phyloP scores from a whole-genome alignment of 2,113 vertebrate genomes.

The Oryzias woworae region DNA sequence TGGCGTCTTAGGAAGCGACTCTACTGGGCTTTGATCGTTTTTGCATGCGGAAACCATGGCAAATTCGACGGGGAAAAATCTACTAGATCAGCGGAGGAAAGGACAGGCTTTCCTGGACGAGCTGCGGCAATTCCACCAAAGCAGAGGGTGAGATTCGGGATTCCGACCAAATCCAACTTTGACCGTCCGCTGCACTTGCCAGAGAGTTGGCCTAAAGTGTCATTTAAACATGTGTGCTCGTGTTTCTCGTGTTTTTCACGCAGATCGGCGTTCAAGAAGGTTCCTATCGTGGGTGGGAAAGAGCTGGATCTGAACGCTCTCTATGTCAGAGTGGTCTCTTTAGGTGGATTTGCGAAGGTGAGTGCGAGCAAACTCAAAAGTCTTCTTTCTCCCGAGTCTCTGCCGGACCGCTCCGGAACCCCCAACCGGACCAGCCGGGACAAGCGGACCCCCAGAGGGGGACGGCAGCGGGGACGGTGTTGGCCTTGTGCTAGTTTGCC shows the following conservation, averaged over 20 bases:
- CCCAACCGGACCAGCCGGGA: conserved; percentile 48
- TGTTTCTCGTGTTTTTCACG: conserved; percentile 66
- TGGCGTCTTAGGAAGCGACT: conserved; percentile 92
- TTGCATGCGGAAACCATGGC: conserved; percentile 88
- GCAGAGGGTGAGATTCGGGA: conserved; percentile 94
- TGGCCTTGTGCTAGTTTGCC: conserved; percentile 85
- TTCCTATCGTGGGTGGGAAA: conserved; percentile 96
- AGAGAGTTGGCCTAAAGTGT: conserved; percentile 28
- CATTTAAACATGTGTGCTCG: conserved; percentile 32
- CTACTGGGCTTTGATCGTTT: conserved; percentile 87
- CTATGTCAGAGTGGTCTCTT: conserved; percentile 97
- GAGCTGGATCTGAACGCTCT: conserved; percentile 97
- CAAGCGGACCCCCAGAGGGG: conserved; percentile 38
- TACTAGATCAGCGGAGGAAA: conserved; percentile 97
- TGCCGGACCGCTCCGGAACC: conserved; percentile 77
- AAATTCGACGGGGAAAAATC: conserved; percentile 98
- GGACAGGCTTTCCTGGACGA: conserved; percentile 99
- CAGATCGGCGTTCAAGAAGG: conserved; percentile 98
- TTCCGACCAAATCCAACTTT: conserved; percentile 79
- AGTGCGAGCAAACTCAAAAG: conserved; percentile 81
- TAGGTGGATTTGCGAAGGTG: conserved; percentile 99
- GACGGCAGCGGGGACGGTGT: conserved; percentile 74
- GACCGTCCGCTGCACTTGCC: conserved; percentile 43
- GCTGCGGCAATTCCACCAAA: conserved; percentile 99
- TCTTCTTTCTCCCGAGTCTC: conserved; percentile 73